Conservation (phyloP, 2,113 vertebrate species). For the Typhlomys cinereus region DNA sequence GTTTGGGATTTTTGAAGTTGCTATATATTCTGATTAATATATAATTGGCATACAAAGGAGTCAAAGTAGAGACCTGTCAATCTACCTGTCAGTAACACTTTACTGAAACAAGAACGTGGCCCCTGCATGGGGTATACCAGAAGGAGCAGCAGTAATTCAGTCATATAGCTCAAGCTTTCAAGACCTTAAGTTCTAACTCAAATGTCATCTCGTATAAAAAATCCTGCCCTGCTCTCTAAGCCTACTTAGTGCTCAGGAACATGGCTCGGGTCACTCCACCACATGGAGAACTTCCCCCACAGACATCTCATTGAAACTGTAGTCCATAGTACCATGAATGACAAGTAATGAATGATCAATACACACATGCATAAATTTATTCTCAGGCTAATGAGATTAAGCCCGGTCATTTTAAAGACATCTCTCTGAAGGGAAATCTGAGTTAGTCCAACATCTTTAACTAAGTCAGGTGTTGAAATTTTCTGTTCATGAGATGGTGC, state of each 20-base stretch:
- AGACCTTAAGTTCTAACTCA: slow-evolving; percentile 24
- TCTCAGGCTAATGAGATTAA: not conserved
- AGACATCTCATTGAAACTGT: slow-evolving; percentile 23
- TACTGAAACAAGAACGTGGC: not conserved
- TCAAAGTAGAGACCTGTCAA: not conserved
- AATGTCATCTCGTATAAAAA: not conserved
- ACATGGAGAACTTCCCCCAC: slow-evolving; percentile 6
- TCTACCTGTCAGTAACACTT: slow-evolving; percentile 16
- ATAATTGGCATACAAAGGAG: slow-evolving; percentile 46
- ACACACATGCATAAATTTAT: slow-evolving; percentile 44
- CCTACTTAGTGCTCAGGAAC: slow-evolving; percentile 22
- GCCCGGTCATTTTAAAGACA: not conserved
- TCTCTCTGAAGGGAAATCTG: not conserved
- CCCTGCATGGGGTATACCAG: not conserved
- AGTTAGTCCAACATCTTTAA: not conserved
- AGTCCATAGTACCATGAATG: not conserved
- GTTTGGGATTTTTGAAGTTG: slow-evolving; percentile 12
- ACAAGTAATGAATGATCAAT: not conserved
- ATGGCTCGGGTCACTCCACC: slow-evolving; percentile 11
- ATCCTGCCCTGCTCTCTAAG: slow-evolving; percentile 17
- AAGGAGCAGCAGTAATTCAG: not conserved
- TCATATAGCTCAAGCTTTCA: not conserved
- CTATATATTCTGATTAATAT: slow-evolving; percentile 41
- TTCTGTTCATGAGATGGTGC: not conserved
- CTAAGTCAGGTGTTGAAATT: not conserved